Evolutionary conservation across 2,888 invertebrate species (phyloP), one percentile per base, ranked within the genome.

Genomic region (Pollenia labialis): DNA sequence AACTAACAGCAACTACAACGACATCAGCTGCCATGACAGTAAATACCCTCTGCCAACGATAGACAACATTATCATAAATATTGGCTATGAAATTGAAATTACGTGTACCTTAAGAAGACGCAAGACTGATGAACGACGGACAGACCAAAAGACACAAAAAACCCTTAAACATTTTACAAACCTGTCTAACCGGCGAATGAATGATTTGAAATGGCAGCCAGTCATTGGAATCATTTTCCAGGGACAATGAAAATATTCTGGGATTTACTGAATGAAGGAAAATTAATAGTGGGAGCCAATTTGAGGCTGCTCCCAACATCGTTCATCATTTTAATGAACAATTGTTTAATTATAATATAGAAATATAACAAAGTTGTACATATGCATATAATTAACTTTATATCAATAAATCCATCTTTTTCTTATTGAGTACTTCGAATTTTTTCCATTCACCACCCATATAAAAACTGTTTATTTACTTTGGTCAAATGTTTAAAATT

Each of bases 51-150:
- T 32, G 32, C 12, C 23, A 16, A 7, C 12, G 12, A 32, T 32
- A 18, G 16, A 87, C 81, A 81, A 81, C 66, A 84, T 82, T 83
- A 86, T 80, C 64, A 83, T 64, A 86, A 82, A 75, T 83, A 83
- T 83, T 76, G 56, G 40, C 40, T 69, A 54, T 76, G 62, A 69
- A 75, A 69, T 82, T 44, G n/a, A 54, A 56, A 76, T 56, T 77
- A 56, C 62, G 76, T 76, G 71, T 16, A 48, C 42, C 32, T 56
- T 54, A n/a, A 32, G 32, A 10, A 44, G 44, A 46, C 12, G 14
- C 11, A 46, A 48, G 42, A 23, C 50, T 23, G 40, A 12, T 16
- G 40, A 16, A 60, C 12, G 58, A 60, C 12, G 48, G 42, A 48
- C 11, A 44, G n/a, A 23, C 32, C 11, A 42, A 62, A 56, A 18